A percentile compares a stretch with the other conserved stretches of the same genome.
phyloP scores from a whole-genome alignment of 2,797 vertebrate genomes.

The Catharus ustulatus region DNA sequence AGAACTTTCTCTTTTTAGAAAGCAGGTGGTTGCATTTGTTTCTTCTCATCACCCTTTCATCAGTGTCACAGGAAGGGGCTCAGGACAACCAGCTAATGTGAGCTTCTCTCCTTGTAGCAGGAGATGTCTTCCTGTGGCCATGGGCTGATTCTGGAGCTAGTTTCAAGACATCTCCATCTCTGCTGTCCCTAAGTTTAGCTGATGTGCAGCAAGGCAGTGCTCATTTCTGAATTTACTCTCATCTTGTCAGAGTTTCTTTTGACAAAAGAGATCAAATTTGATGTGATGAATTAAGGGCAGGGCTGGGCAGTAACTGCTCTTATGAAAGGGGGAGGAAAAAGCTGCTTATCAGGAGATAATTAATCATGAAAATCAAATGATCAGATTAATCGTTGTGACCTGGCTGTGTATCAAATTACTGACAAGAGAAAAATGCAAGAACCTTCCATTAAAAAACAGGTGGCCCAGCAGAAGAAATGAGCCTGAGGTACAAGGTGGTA shows the following conservation, averaged over 20 bases:
- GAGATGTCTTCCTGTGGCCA: background rate
- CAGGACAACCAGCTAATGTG: background rate
- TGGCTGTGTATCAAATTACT: background rate
- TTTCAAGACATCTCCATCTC: background rate
- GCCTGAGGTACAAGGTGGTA: background rate
- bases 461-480: background rate
- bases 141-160: background rate
- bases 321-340: background rate
- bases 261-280: background rate
- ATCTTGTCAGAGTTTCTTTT: background rate
- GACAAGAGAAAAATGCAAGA: background rate
- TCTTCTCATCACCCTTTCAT: background rate
- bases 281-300: background rate
- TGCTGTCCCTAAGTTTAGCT: background rate
- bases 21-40: background rate
- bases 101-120: background rate
- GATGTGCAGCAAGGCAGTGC: background rate
- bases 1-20: background rate
- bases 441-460: background rate
- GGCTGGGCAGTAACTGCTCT: background rate
- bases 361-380: conserved; percentile 24
- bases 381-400: background rate
- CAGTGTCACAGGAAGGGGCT: background rate
- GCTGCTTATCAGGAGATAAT: background rate
- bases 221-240: background rate